These are phyloP conservation scores for Cynodonichthys magdalenae DNA, from an alignment of 2,797 vertebrate genomes.

Conservation along the genomic window DNA sequence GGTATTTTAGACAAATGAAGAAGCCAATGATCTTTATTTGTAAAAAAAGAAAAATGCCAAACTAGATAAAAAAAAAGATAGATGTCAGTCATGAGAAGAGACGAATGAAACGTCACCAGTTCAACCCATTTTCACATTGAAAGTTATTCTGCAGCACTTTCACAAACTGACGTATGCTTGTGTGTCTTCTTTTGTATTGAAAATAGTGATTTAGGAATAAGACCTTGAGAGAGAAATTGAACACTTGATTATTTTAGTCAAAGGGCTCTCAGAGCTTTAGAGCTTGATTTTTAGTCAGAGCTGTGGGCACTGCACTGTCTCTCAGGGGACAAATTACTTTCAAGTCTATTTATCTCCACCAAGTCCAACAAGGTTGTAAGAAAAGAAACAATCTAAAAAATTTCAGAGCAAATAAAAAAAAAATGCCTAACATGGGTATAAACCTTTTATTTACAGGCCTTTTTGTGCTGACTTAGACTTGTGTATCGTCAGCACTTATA, in stretches of 20 bases:
- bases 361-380: slow-evolving; percentile 1
- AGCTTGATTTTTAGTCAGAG: background rate
- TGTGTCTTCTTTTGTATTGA: too few relatives aligned
- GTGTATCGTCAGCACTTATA: slow-evolving; percentile 12
- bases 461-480: background rate
- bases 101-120: background rate
- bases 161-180: too few relatives aligned
- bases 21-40: slow-evolving; percentile 4
- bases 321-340: background rate
- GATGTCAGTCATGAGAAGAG: background rate
- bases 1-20: slow-evolving; percentile 28
- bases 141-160: too few relatives aligned
- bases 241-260: background rate
- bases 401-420: background rate
- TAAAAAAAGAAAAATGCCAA: slow-evolving; percentile 6
- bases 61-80: background rate
- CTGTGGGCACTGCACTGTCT: background rate
- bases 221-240: background rate
- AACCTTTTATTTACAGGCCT: background rate
- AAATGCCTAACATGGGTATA: background rate
- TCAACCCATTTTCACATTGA: too few relatives aligned
- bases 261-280: background rate
- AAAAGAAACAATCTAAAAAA: slow-evolving; percentile 13
- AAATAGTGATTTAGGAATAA: background rate
- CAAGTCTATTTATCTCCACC: background rate